These are phyloP conservation scores for Cotesia congregata DNA, from an alignment of 2,888 invertebrate species.

Conservation along the genomic window DNA sequence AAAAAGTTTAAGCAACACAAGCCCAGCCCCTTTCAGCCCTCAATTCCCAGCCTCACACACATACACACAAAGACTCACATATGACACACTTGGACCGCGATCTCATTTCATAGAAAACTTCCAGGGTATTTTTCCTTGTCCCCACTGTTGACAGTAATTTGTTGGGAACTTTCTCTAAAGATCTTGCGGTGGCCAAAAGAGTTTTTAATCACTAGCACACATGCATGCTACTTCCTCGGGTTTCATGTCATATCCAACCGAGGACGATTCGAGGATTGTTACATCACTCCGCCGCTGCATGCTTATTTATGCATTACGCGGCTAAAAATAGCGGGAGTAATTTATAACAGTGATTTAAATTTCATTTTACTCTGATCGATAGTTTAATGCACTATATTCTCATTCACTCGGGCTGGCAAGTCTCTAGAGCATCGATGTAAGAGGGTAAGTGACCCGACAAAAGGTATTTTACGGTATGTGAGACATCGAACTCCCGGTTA, in stretches of 20 bases:
- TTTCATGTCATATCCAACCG: too few species aligned
- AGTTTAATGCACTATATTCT: not conserved
- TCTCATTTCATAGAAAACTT: slow-evolving; percentile 11
- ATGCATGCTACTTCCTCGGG: too few species aligned
- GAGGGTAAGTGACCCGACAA: not conserved
- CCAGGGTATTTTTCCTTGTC: not conserved
- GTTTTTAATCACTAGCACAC: not conserved
- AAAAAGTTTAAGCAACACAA: slow-evolving; percentile 20
- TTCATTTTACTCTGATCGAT: not conserved
- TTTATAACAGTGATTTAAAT: not conserved
- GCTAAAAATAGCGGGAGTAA: not conserved
- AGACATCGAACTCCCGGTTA: not conserved
- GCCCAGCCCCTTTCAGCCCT: not conserved
- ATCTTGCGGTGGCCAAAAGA: not conserved
- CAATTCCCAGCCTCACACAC: not conserved
- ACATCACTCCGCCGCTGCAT: not conserved
- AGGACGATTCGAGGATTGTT: not conserved
- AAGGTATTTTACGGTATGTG: not conserved
- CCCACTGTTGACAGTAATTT: not conserved
- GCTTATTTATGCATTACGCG: not conserved
- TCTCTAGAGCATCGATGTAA: not conserved
- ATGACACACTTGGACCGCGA: not conserved
- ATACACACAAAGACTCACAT: too few species aligned
- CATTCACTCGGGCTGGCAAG: not conserved
- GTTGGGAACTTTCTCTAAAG: not conserved